These are phyloP conservation scores for Atta texana DNA, from an alignment of 1,140 invertebrate species.

Conservation along the genomic window DNA sequence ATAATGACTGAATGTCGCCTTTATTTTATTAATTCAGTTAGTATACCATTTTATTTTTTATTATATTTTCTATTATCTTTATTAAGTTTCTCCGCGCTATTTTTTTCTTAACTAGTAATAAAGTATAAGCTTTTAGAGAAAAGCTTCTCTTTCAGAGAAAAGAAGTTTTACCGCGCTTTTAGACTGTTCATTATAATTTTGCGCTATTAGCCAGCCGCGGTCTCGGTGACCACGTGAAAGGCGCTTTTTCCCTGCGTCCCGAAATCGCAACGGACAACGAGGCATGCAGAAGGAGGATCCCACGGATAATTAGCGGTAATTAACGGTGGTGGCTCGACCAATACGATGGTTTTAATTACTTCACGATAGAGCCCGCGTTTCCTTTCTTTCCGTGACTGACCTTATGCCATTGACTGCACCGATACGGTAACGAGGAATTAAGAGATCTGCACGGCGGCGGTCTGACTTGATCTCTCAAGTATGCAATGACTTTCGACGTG, in stretches of 20 bases:
- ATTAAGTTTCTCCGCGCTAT: not conserved
- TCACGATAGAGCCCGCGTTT: constrained; percentile 69
- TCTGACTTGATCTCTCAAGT: constrained; percentile 70
- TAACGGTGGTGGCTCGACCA: constrained; percentile 67
- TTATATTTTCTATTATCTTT: not conserved
- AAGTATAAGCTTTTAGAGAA: not conserved
- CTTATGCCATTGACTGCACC: constrained; percentile 35
- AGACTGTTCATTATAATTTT: constrained; percentile 48
- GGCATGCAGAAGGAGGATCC: constrained; percentile 33
- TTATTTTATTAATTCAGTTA: not conserved
- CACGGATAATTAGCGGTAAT: constrained; percentile 74
- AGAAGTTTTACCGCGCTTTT: constrained; percentile 8
- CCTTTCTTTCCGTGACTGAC: constrained; percentile 66
- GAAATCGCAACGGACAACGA: constrained; percentile 57
- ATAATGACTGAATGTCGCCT: not conserved
- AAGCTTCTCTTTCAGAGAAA: not conserved
- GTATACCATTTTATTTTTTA: not conserved
- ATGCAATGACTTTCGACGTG: constrained; percentile 75
- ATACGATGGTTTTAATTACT: constrained; percentile 76
- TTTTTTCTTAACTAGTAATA: not conserved
- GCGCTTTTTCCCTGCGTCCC: not conserved
- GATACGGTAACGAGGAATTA: constrained; percentile 71
- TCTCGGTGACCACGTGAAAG: constrained; percentile 23
- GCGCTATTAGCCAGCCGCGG: constrained; percentile 42
- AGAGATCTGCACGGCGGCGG: constrained; percentile 52